Evolutionary conservation across 2,888 invertebrate species (phyloP), one percentile per base, ranked within the genome.

Genomic region (Platycheirus albimanus): DNA sequence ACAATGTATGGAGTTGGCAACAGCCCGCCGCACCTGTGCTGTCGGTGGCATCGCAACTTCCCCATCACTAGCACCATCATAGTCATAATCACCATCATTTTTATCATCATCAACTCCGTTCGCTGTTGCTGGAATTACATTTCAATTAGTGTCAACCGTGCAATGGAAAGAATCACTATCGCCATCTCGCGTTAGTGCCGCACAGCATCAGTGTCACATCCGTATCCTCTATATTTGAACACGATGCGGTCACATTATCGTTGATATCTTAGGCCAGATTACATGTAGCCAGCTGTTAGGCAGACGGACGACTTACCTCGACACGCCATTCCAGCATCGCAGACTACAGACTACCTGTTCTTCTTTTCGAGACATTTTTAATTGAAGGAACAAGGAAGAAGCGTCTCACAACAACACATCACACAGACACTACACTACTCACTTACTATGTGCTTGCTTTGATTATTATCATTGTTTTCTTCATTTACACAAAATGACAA

Each of bases 401-500:
- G n/a, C n/a, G n/a, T n/a, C n/a, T n/a, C n/a, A n/a, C n/a, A n/a
- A n/a, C n/a, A n/a, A n/a, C n/a, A n/a, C n/a, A n/a, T n/a, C n/a
- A 15, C 52, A 33, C 5, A 5, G 15, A 1, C 11, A 15, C 8
- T 30, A 33, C 6, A 17, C 30, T n/a, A 5, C 10, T 11, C 8
- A 51, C 8, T 4, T n/a, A 11, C 11, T n/a, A 15, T 24, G 20
- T 38, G 56, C 38, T 56, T 13, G 15, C 38, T 56, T 36, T 64
- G 75, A 80, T 69, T 64, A 75, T n/a, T 74, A 79, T 69, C 69
- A 45, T 15, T 58, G 51, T 54, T 74, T 58, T 66, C 75, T 75
- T 75, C 67, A 64, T 80, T 80, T 69, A 36, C 54, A 45, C 58
- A 58, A 64, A 75, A 70, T 76, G 80, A 58, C 80, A 75, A 64